Evolutionary conservation across 2,888 invertebrate species (phyloP), one percentile per base, ranked within the genome.

Genomic region (Caenorhabditis panamensis): DNA sequence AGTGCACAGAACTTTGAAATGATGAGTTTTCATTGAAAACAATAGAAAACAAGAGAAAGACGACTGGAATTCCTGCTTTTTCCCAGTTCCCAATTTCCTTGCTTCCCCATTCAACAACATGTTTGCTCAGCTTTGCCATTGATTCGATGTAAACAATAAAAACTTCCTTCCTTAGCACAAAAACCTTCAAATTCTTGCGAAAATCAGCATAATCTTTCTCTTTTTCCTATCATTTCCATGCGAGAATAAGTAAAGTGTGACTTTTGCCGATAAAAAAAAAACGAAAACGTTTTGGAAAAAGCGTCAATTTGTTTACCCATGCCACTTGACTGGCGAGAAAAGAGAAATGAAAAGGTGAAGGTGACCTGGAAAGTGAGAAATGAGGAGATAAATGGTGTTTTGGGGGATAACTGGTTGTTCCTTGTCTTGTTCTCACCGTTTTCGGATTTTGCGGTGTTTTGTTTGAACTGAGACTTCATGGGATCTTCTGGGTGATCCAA

Each of bases 101-200:
- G n/a, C n/a, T n/a, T n/a, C n/a, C 31, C 41, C 41, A 41, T 41
- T n/a, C 13, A 54, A 54, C 54, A 54, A 54, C 54, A n/a, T 54
- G 54, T 54, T 54, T 54, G 54, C 54, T 54, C 54, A 54, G 54
- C 54, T 16, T 16, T 9, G 41, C 41, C 41, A 13, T 41, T 16
- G 13, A 41, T 9, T 2, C 41, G 13, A 41, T 16, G 13, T 11
- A 41, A 41, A 31, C 31, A 31, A 4, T 31, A 41, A 6, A 16
- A 41, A 41, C 13, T 13, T 41, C 41, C 9, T 9, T 9, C 5
- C 5, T 36, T 36, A 5, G 47, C 4, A 3, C 18, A n/a, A 18
- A 49, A 49, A 49, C 11, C 18, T 49, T 1, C 8, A 8, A 44
- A 44, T 8, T 44, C 13, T 44, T 13, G 13, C 44, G 44, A 18